Evolutionary conservation across 2,797 vertebrate genomes (phyloP).

Genomic region (Pipistrellus nathusii): DNA sequence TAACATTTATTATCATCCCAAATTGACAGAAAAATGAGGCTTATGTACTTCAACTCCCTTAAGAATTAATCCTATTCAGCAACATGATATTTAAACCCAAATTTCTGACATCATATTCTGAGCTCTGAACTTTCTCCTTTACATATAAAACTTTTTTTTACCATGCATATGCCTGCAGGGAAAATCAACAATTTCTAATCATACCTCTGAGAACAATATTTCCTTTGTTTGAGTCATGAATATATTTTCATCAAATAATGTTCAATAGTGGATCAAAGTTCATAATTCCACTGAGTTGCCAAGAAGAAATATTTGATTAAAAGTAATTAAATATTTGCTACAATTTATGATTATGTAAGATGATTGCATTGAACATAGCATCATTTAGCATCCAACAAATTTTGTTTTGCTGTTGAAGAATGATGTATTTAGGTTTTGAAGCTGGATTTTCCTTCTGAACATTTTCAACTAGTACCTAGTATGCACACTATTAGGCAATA

Average conservation of each 20-base stretch:
- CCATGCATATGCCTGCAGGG: background rate
- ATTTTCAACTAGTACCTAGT: slow-evolving; percentile 23
- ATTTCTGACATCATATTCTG: slow-evolving; percentile 58
- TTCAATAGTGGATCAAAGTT: background rate
- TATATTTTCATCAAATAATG: slow-evolving; percentile 58
- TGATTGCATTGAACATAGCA: background rate
- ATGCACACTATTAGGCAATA: background rate
- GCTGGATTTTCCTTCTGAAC: slow-evolving; percentile 56
- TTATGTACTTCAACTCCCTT: background rate
- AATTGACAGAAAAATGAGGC: slow-evolving; percentile 36
- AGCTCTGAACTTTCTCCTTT: slow-evolving; percentile 46
- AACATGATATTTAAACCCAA: slow-evolving; percentile 38
- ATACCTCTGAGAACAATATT: slow-evolving; percentile 4
- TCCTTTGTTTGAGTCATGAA: slow-evolving; percentile 37
- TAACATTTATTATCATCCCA: background rate
- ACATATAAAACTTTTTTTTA: slow-evolving; percentile 10
- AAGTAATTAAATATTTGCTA: slow-evolving; percentile 34
- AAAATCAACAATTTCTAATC: slow-evolving; percentile 55
- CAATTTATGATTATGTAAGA: slow-evolving; percentile 40
- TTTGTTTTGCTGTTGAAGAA: slow-evolving; percentile 36
- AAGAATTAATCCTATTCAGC: background rate
- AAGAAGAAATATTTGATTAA: slow-evolving; percentile 48
- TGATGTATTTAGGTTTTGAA: background rate
- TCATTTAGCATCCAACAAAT: background rate
- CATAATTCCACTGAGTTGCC: slow-evolving; percentile 4